Base-by-base conservation (phyloP, 2,797 vertebrate species). In the Trachops cirrhosus region DNA sequence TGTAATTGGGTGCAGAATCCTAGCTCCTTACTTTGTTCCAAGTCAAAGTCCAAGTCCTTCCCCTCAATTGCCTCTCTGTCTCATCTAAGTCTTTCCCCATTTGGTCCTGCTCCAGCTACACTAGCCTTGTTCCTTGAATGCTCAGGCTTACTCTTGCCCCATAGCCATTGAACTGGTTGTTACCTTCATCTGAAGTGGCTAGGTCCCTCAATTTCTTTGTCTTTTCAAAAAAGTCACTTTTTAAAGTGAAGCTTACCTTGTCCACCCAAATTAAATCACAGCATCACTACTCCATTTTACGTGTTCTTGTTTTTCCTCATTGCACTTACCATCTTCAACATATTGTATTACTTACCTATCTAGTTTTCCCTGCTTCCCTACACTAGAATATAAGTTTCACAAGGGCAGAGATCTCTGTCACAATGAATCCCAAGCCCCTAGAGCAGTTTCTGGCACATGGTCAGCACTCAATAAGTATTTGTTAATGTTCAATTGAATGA, bases 401-500 rank as follows among this genome's bases (percentile, higher is more conserved):
- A 89, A 68, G 29, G 41, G 48, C 64, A 86, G 32, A 75, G 15
- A 67, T 85, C 52, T 85, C 73, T 78, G 59, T 93, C 34, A 89
- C 19, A 18, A 89, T 83, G 59, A 92, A 92, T 73, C 34, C 24
- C 16, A 29, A 88, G 73, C n/a, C 85, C 73, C 16, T 77, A 88
- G 52, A 82, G 52, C 59, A 92, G 37, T 94, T 95, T 59, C 54
- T 80, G 73, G 59, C 93, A 94, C 34, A 50, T 52, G 82, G 67
- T 92, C 12, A 14, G 59, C 46, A 88, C 82, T 94, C 80, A 95
- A 19, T 64, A 88, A 88, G 75, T 70, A 88, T 78, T 95, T 89
- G 74, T 80, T 87, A 90, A 92, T 85, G n/a, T 88, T 85, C 71
- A 90, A 34, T 26, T 70, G 48, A 92, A 92, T 92, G 88, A 95